Evolutionary conservation across 2,113 vertebrate species (phyloP), one percentile per base, ranked within the genome.

Genomic region (Chaetodon trifascialis): DNA sequence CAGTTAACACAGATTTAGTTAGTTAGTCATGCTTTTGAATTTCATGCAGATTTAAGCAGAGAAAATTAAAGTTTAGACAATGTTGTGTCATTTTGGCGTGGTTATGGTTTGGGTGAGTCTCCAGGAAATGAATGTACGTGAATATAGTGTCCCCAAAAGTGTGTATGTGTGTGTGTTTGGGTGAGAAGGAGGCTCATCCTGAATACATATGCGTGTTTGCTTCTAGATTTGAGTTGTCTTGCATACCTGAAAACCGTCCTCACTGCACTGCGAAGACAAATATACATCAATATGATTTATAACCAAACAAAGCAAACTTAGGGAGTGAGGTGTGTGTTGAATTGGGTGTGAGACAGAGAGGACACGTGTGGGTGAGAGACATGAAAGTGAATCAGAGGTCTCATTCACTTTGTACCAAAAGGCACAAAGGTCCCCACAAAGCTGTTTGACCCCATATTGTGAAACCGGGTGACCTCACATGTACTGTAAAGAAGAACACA

Each of bases 241-340:
- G 23, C 21, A 68, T 38, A 17, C 46, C 21, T 38, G 23, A 54
- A 30, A 56, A 19, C 19, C 4, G 46, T 73, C 30, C 14, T 60
- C 46, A 17, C 5, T 1, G 36, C 64, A 7, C 40, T 11, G 59
- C 51, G 67, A 52, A 51, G 52, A 73, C 38, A 25, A 30, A 25
- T 51, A 21, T 19, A 14, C 52, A 66, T 68, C 46, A 52, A 16
- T 19, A 30, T 68, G 69, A 73, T 78, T 79, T 68, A 73, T 79
- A 21, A 62, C 30, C 8, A 40, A 63, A 52, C 42, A 55, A 56
- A 47, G 11, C 15, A n/a, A 30, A 15, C 15, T 16, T 0, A 5
- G 52, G 4, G n/a, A 14, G 34, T 30, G 16, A 42, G 23, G 7
- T 40, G 25, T 44, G 14, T 21, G 8, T 11, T 25, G 14, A 4